Percentiles rank a stretch among this genome's conserved stretches.
phyloP scores from a whole-genome alignment of 35 echinoderm and acorn worm genomes.

The Ophiothrix spiculata region DNA sequence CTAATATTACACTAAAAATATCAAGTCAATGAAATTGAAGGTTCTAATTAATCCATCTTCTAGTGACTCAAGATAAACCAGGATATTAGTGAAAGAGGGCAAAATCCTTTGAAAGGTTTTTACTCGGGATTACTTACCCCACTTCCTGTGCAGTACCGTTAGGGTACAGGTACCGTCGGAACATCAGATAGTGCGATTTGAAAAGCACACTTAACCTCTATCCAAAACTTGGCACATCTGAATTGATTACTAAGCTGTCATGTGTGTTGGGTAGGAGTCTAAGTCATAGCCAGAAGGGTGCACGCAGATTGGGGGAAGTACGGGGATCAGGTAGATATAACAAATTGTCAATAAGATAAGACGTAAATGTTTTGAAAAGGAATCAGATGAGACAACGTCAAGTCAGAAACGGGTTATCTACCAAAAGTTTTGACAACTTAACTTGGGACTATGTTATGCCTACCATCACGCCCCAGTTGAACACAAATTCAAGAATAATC shows the following conservation, averaged over 20 bases:
- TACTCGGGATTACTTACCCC: background rate
- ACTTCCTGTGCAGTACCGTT: background rate
- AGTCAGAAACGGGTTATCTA: background rate
- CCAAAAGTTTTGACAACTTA: background rate
- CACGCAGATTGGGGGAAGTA: background rate
- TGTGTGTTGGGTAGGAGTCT: background rate
- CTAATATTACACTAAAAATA: too few relatives aligned
- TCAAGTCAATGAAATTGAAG: too few relatives aligned
- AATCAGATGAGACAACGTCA: constrained; percentile 4
- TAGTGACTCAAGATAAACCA: constrained; percentile 5
- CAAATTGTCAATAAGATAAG: constrained; percentile 6
- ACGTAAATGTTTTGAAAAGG: background rate
- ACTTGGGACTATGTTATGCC: background rate
- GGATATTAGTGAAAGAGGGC: background rate
- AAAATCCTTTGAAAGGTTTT: constrained; percentile 1
- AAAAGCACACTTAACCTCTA: background rate
- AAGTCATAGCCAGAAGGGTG: background rate
- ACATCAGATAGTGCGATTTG: background rate
- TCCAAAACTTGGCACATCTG: background rate
- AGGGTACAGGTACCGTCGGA: background rate
- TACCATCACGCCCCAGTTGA: background rate
- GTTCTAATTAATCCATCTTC: too few relatives aligned
- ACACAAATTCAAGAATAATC: background rate
- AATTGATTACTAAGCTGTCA: background rate
- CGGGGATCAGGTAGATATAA: constrained; percentile 12